A percentile compares a stretch with the other conserved stretches of the same genome.
Evolutionary conservation across 1,140 invertebrate genomes (phyloP).

Genomic region (Streblospio benedicti): DNA sequence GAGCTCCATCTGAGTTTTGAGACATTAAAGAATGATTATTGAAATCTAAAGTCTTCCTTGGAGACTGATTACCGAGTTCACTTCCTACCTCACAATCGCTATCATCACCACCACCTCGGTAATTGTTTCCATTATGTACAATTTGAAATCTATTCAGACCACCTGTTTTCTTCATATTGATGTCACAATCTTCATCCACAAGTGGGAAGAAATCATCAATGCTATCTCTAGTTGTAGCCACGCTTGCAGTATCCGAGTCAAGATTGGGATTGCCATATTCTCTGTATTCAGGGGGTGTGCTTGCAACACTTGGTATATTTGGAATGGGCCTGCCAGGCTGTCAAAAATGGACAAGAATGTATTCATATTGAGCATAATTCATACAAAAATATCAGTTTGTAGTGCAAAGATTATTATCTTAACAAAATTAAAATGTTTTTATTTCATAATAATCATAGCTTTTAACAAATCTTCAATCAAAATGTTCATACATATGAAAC

Average conservation of each 20-base stretch:
- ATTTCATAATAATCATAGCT: neutral
- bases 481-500: neutral
- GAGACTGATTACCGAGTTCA: neutral
- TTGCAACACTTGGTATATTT: neutral
- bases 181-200: neutral
- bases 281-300: neutral
- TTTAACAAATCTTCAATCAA: neutral
- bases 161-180: neutral
- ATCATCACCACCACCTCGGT: neutral
- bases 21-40: too few relatives aligned
- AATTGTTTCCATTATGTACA: neutral
- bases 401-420: too few relatives aligned
- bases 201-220: neutral
- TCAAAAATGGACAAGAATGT: neutral
- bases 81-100: neutral
- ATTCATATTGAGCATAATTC: too few relatives aligned
- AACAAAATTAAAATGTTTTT: neutral
- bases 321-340: neutral
- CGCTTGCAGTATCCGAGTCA: conserved; percentile 35
- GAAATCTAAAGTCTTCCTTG: neutral
- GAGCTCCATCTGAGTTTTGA: too few relatives aligned
- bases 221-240: neutral
- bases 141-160: neutral
- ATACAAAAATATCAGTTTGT: too few relatives aligned
- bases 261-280: conserved; percentile 28